Base-by-base conservation (phyloP, 2,888 invertebrate genomes). In the Clusia tigrina region DNA sequence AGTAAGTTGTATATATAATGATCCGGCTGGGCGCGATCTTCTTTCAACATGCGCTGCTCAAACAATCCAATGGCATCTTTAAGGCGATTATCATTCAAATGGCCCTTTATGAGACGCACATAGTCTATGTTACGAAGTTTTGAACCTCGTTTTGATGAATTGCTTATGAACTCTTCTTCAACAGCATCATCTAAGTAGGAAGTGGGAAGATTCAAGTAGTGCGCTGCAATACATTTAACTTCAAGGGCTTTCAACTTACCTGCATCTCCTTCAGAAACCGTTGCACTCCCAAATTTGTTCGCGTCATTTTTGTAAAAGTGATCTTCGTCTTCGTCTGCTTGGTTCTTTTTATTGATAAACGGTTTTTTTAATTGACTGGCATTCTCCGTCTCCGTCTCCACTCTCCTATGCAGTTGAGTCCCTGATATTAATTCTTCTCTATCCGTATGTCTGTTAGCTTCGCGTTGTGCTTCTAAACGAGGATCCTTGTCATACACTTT, bases 1-100 rank as follows among this genome's bases (percentile, higher is more conserved):
- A 97, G 82, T 60, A 94, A 85, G 78, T 91, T 92, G 78, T 90
- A 96, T 72, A 93, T 90, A 78, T 92, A 93, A 68, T 86, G 87
- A 64, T 89, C 90, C 0, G 96, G 95, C 79, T 90, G 89, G 0
- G 91, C 92, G 71, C 89, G 86, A 79, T 96, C 95, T 72, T 89
- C 87, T 80, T 91, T 87, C 6, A 91, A 77, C 90, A 94, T 91
- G 79, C 87, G 86, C n/a, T 88, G 84, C 78, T 94, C 92, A 54
- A 96, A 80, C 1, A 96, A 87, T 69, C 90, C 88, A 20, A 95
- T 86, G 0, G 96, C 96, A 81, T 92, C 91, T 73, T 89, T 88
- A 2, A 93, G 81, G 78, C 91, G 87, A 38, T 89, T 88, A 60
- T 88, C 86, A 24, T 82, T 78, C 5, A 93, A 77, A 71, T 88